Evolutionary conservation across 35 echinoderm and acorn worm species (phyloP).

Genomic region (Heliocidaris erythrogramma): DNA sequence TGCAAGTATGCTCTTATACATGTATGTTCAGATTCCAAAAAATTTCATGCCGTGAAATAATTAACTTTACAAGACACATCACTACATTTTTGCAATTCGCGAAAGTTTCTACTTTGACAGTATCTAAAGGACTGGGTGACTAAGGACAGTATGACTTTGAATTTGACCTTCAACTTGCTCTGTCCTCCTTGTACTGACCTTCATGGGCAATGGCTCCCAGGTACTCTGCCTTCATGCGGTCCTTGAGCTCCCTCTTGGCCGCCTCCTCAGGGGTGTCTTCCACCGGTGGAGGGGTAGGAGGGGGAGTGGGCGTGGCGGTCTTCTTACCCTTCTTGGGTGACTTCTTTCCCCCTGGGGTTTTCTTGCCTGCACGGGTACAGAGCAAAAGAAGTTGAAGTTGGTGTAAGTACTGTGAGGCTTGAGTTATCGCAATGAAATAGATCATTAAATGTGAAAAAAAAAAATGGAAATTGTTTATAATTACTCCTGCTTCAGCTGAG

Average conservation of each 20-base stretch:
- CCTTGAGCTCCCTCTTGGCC: conserved; percentile 77
- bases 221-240: conserved; percentile 87
- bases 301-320: conserved; percentile 85
- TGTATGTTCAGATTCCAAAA: too few species aligned
- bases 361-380: conserved; percentile 47
- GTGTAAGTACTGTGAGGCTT: background rate
- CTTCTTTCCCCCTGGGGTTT: conserved; percentile 87
- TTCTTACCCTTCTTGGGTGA: conserved; percentile 99
- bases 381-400: background rate
- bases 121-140: too few species aligned
- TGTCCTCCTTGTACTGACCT: conserved; percentile 65
- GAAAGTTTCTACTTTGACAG: too few species aligned
- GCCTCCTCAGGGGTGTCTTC: conserved; percentile 87
- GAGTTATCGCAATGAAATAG: too few species aligned
- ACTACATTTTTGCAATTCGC: too few species aligned
- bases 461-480: too few species aligned
- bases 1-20: too few species aligned
- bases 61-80: too few species aligned
- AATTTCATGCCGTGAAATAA: too few species aligned
- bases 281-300: conserved; percentile 89
- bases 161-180: background rate
- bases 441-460: too few species aligned
- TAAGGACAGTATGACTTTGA: too few species aligned
- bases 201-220: conserved; percentile 91
- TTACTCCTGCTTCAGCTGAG: too few species aligned